Base-by-base conservation (phyloP, 2,113 vertebrate species). In the Mobula birostris region DNA sequence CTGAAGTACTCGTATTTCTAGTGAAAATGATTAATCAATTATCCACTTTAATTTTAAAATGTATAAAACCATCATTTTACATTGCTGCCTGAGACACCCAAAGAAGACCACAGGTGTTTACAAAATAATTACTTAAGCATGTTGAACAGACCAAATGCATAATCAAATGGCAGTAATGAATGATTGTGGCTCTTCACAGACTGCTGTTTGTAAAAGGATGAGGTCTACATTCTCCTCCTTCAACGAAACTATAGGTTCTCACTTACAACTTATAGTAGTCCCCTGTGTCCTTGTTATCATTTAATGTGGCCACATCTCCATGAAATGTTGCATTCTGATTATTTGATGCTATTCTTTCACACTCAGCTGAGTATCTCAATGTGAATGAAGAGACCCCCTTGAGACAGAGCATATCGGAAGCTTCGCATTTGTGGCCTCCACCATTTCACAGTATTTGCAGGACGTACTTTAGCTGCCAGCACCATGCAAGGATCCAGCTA, bases 251-350 rank as follows among this genome's bases (percentile, higher is more conserved):
- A 74, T 70, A 76, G 70, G 70, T 76, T 74, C 91, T 48, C 91
- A 56, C 72, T 93, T 93, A 56, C 66, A 93, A 93, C 91, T 93
- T 76, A 74, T 70, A 24, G 36, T 36, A 29, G 19, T 93, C 91
- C 91, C 91, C 36, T 29, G 91, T 93, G 91, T 76, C 91, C 91
- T 36, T 88, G 63, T 93, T 93, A 76, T 93, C 91, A 72, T 40
- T 93, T 74, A 74, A 93, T 93, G 91, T 93, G 70, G 70, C 72
- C 70, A 93, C 70, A 93, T 72, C 91, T 93, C 91, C 91, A 74
- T 93, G 70, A 93, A 93, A 93, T 93, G 36, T 74, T 27, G 36
- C 72, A 70, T 74, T 74, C 68, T 93, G 91, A 93, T 93, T 74
- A 93, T 21, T 36, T 93, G 14, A 74, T 93, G 9, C 32, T 74